Conservation (phyloP, 2,888 invertebrate genomes). For the Eupelmus urozonus region DNA sequence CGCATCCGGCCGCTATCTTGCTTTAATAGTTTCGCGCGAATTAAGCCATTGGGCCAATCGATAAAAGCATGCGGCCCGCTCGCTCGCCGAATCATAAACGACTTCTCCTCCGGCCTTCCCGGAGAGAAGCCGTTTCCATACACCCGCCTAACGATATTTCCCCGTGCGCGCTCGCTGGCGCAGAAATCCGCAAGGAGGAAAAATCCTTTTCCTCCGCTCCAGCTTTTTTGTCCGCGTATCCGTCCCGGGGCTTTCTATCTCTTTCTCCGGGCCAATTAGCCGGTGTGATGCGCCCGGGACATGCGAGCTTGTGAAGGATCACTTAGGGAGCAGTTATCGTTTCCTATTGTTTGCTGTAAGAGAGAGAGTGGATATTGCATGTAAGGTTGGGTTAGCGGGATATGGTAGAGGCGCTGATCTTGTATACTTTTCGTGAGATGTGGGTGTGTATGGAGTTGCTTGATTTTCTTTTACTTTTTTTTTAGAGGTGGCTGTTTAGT, state of each 20-base stretch:
- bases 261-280: constrained; percentile 36
- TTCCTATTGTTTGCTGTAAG: constrained; percentile 62
- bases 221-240: background rate
- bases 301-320: constrained; percentile 60
- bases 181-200: constrained; percentile 20
- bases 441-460: too few species aligned
- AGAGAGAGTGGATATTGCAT: constrained; percentile 59
- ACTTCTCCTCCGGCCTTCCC: background rate
- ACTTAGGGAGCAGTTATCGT: constrained; percentile 61
- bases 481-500: too few species aligned
- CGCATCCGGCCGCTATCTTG: constrained; percentile 9
- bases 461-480: too few species aligned
- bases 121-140: background rate
- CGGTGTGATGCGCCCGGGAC: constrained; percentile 50
- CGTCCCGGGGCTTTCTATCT: background rate
- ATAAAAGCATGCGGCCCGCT: constrained; percentile 33
- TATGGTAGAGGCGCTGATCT: too few species aligned
- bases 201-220: constrained; percentile 26
- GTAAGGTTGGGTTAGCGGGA: too few species aligned
- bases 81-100: constrained; percentile 23
- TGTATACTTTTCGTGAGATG: too few species aligned
- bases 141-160: background rate
- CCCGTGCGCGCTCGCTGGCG: background rate
- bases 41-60: constrained; percentile 44
- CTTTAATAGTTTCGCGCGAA: constrained; percentile 42